Evolutionary conservation across 2,113 vertebrate genomes (phyloP), one percentile per base, ranked within the genome.

Genomic region (Ceyx cyanopectus): DNA sequence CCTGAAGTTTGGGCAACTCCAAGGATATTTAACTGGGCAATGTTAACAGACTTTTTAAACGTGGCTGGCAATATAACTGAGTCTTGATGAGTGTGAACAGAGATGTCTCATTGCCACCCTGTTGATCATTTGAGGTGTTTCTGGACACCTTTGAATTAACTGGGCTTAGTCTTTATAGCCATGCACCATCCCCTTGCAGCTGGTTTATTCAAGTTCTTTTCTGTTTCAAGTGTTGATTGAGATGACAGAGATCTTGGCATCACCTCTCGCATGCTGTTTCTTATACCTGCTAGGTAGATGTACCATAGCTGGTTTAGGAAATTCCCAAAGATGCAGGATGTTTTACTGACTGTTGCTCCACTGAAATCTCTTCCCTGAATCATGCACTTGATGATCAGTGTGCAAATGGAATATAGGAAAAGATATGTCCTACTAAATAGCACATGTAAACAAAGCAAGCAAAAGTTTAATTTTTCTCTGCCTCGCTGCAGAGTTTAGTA

Each of bases 211-310:
- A 43, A 24, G 46, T 72, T 40, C 40, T 43, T 48, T 60, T 46
- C n/a, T 40, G 27, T 60, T 70, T 46, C 7, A 10, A 9, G 45
- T 60, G 27, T 65, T 46, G 56, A 30, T 10, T 57, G 22, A 69
- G 70, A 3, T 43, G 56, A 26, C 57, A 3, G 37, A 63, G 63
- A 10, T 41, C n/a, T 77, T 0, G 0, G 23, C 24, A 2, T 60
- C 60, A 14, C 13, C 34, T n/a, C 26, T 37, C 1, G 1, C 7
- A 0, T 14, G 41, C 34, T 26, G n/a, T 67, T 67, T 73, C 60
- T 14, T 40, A 24, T 56, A 46, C 14, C 30, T 32, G 56, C 19
- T 10, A 8, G 10, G 22, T 29, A n/a, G 43, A 14, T 18, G 34
- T 51, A 51, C 34, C 0, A 0, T 5, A 12, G 30, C 77, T 40